Evolutionary conservation across 2,888 invertebrate genomes (phyloP), one percentile per base, ranked within the genome.

Genomic region (Cancer borealis): DNA sequence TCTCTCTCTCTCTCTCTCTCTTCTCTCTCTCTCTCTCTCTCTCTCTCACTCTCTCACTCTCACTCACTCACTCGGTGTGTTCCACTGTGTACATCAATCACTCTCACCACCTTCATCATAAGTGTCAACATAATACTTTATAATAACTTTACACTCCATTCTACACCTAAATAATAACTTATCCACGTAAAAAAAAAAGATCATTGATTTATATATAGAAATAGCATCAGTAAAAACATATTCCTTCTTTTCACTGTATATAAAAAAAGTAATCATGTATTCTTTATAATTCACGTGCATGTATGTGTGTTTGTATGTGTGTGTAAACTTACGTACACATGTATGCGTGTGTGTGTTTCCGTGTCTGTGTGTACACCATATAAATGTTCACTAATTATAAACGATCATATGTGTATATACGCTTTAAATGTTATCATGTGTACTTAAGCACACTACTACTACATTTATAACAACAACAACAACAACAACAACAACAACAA

Each of bases 361-460:
- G 6, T 14, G 46, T 49, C 8, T 17, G 39, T 91, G 3, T 91
- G 49, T 47, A 17, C 39, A 60, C 49, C 54, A 54, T 47, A n/a
- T 54, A 91, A 49, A 66, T 21, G n/a, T 21, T 66, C n/a, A 66
- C 66, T 21, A 5, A 21, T 21, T 21, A 66, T 4, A 17, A 92
- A 21, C 46, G 26, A 46, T 87, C 84, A 87, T n/a, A 12, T 46
- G n/a, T 39, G 39, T 45, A 2, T 90, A n/a, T 93, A 12, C 26
- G 26, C n/a, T 89, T 14, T 92, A 87, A 73, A 73, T 91, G 46
- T 79, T n/a, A 30, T 10, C 89, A 91, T 91, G 84, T 93, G n/a
- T 93, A 91, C 91, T 46, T 93, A 91, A 46, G 47, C n/a, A 39
- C 39, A 79, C 30, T 92, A 92, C 45, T 45, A 39, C 47, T 92